Percentiles rank a stretch among this genome's conserved stretches.
Conservation (phyloP, 2,113 vertebrate genomes). For the Amia ocellicauda region DNA sequence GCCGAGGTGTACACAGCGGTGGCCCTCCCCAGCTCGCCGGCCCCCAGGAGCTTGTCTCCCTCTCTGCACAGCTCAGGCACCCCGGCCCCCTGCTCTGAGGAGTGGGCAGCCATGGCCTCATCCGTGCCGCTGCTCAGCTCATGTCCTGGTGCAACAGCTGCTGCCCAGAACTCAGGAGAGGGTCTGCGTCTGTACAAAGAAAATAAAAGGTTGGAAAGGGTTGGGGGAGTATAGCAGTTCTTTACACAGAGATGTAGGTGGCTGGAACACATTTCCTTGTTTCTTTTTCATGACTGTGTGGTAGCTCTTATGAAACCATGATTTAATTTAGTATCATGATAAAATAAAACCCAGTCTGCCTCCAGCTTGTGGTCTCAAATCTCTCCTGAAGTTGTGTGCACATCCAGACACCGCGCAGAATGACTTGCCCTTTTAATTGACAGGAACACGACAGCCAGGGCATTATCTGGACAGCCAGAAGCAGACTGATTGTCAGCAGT, state of each 20-base stretch:
- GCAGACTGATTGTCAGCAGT: not conserved
- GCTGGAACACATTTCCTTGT: too few species aligned
- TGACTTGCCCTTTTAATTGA: too few species aligned
- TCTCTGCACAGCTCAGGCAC: constrained; percentile 65
- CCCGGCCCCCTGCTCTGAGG: constrained; percentile 51
- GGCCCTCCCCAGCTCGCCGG: constrained; percentile 57
- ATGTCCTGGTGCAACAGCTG: not conserved
- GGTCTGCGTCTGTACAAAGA: not conserved
- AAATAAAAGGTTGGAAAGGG: not conserved
- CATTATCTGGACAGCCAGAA: not conserved
- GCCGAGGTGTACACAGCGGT: constrained; percentile 76
- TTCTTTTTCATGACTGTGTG: too few species aligned
- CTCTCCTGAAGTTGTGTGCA: too few species aligned
- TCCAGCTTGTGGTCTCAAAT: too few species aligned
- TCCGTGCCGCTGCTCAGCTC: constrained; percentile 15
- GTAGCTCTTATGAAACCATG: too few species aligned
- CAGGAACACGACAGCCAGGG: not conserved
- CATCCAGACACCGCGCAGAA: too few species aligned
- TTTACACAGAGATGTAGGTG: too few species aligned
- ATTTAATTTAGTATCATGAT: too few species aligned
- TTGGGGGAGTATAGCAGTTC: too few species aligned
- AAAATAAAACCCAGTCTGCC: too few species aligned
- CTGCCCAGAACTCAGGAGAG: not conserved
- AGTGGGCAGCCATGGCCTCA: constrained; percentile 38
- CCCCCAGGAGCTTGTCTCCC: constrained; percentile 63